Conservation (phyloP, 2,113 vertebrate genomes). For the Nibea albiflora region DNA sequence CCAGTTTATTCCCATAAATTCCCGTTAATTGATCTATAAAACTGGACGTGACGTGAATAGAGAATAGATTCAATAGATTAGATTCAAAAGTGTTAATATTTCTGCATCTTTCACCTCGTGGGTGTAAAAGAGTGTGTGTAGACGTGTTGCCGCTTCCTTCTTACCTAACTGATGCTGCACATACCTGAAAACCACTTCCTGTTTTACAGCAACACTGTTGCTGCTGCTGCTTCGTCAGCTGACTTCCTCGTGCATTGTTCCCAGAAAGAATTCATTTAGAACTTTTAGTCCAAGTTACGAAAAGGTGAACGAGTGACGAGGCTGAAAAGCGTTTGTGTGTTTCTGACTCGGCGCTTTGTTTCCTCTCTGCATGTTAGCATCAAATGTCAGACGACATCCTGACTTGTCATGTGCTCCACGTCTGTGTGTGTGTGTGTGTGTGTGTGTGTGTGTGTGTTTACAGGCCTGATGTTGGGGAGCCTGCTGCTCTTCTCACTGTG, state of each 20-base stretch:
- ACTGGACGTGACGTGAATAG: too few relatives aligned
- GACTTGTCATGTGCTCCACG: neutral
- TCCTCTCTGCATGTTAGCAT: neutral
- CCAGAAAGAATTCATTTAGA: neutral
- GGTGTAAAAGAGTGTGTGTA: neutral
- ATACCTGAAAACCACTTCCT: conserved; percentile 23
- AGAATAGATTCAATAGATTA: too few relatives aligned
- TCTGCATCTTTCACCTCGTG: too few relatives aligned
- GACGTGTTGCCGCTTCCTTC: neutral
- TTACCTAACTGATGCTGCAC: neutral
- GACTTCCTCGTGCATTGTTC: neutral
- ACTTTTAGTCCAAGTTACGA: neutral
- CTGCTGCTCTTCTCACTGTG: conserved; percentile 63
- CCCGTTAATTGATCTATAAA: too few relatives aligned
- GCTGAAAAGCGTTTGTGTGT: neutral
- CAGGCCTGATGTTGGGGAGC: conserved; percentile 63
- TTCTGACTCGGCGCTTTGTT: neutral
- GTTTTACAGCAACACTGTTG: too few relatives aligned
- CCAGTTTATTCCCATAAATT: too few relatives aligned
- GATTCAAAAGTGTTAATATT: too few relatives aligned
- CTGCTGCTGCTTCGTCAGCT: too few relatives aligned
- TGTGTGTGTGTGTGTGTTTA: conserved; percentile 14
- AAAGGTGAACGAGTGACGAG: neutral
- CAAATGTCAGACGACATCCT: conserved; percentile 35
- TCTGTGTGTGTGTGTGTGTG: conserved; percentile 10